Conservation (phyloP, 2,113 vertebrate species). For the Pungitius pungitius region DNA sequence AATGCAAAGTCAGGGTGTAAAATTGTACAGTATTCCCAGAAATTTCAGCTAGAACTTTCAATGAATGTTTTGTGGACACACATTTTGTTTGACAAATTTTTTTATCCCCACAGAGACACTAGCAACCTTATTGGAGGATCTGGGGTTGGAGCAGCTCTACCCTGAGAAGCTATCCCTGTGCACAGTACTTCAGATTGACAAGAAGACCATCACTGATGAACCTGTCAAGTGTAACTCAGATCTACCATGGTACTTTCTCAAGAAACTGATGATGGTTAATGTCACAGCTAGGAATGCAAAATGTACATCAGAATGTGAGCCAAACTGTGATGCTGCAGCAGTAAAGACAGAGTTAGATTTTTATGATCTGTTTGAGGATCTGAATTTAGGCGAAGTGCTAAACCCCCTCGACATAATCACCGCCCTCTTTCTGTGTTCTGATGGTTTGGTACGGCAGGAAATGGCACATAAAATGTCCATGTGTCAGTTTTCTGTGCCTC, state of each 20-base stretch:
- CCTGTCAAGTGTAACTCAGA: constrained; percentile 39
- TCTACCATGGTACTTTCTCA: constrained; percentile 67
- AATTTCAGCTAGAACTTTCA: not conserved
- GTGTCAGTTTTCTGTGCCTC: constrained; percentile 83
- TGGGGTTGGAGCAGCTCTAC: constrained; percentile 46
- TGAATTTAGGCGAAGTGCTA: not conserved
- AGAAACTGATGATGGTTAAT: constrained; percentile 75
- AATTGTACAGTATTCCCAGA: not conserved
- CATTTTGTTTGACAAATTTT: not conserved
- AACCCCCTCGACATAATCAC: constrained; percentile 82
- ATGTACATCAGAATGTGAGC: not conserved
- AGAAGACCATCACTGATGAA: constrained; percentile 56
- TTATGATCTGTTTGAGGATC: not conserved
- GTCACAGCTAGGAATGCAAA: constrained; percentile 64
- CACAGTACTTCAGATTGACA: constrained; percentile 57
- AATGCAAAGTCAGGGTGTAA: too few relatives aligned
- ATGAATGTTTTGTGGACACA: not conserved
- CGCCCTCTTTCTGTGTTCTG: constrained; percentile 80
- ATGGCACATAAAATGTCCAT: constrained; percentile 81
- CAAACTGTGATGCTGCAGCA: not conserved
- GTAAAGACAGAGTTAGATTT: not conserved
- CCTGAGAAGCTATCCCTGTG: constrained; percentile 57
- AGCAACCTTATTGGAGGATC: constrained; percentile 45
- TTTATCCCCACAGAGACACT: constrained; percentile 47
- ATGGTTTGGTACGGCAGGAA: constrained; percentile 78